phyloP scores from a whole-genome alignment of 2,113 vertebrate species.

The Monarcha castaneiventris region DNA sequence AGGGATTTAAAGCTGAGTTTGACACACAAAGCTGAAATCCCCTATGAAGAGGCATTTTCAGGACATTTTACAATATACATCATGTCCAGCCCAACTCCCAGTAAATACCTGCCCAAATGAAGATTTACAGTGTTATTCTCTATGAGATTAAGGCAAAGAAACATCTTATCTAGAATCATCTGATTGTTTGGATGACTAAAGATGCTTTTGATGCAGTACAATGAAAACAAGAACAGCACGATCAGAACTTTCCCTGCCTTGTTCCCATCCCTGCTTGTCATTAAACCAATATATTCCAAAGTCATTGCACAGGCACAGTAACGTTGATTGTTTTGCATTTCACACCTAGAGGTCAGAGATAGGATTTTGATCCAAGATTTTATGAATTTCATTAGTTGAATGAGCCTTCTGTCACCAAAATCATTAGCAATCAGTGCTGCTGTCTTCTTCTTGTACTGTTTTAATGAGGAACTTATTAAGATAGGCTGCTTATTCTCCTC shows the following conservation, averaged over 20 bases:
- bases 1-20: neutral
- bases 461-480: constrained; percentile 21
- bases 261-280: constrained; percentile 4
- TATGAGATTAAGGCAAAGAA: neutral
- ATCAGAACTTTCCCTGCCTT: constrained; percentile 7
- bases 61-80: neutral
- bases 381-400: constrained; percentile 55
- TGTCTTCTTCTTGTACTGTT: neutral
- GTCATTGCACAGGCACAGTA: neutral
- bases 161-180: neutral
- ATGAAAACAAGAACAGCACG: neutral
- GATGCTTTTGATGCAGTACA: neutral
- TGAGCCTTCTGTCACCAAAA: constrained; percentile 50
- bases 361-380: constrained; percentile 47
- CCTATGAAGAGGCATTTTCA: neutral
- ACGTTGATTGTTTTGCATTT: constrained; percentile 37
- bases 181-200: constrained; percentile 4
- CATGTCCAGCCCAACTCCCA: neutral
- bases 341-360: constrained; percentile 60
- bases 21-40: neutral
- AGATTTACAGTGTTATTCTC: neutral
- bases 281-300: constrained; percentile 1
- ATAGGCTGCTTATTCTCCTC: neutral
- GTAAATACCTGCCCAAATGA: neutral
- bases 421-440: constrained; percentile 35